Percentiles rank a stretch among this genome's conserved stretches.
These are phyloP conservation scores for Sialis lutaria DNA, from an alignment of 2,888 invertebrate genomes.

Conservation along the genomic window DNA sequence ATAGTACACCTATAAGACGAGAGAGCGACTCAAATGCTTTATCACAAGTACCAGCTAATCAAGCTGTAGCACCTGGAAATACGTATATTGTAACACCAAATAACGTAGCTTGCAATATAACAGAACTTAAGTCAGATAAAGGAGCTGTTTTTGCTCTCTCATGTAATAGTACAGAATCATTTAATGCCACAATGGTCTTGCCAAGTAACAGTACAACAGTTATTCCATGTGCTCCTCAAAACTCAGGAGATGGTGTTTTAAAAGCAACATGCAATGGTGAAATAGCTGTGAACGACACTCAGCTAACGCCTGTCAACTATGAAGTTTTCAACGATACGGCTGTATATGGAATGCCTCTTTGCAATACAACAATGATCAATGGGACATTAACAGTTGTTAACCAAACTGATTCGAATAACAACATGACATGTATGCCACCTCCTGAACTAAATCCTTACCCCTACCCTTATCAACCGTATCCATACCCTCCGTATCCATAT, in stretches of 20 bases:
- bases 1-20: background rate
- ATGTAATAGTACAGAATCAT: constrained; percentile 3
- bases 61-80: background rate
- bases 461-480: too few species aligned
- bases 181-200: constrained; percentile 4
- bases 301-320: constrained; percentile 3
- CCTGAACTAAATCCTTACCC: too few species aligned
- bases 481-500: too few species aligned
- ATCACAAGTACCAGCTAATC: background rate
- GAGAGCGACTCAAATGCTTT: background rate
- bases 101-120: constrained; percentile 5
- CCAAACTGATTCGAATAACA: too few species aligned
- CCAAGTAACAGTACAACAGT: constrained; percentile 4
- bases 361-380: too few species aligned
- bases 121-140: constrained; percentile 1
- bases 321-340: constrained; percentile 1
- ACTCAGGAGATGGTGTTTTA: background rate
- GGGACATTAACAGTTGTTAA: too few species aligned
- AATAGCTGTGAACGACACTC: background rate
- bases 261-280: constrained; percentile 1
- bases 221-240: constrained; percentile 2
- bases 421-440: too few species aligned
- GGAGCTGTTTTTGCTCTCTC: background rate
- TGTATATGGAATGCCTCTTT: background rate
- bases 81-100: constrained; percentile 6